A percentile compares a stretch with the other conserved stretches of the same genome.
These are phyloP conservation scores for Glaucomys volans DNA, from an alignment of 2,113 vertebrate genomes.

Conservation along the genomic window DNA sequence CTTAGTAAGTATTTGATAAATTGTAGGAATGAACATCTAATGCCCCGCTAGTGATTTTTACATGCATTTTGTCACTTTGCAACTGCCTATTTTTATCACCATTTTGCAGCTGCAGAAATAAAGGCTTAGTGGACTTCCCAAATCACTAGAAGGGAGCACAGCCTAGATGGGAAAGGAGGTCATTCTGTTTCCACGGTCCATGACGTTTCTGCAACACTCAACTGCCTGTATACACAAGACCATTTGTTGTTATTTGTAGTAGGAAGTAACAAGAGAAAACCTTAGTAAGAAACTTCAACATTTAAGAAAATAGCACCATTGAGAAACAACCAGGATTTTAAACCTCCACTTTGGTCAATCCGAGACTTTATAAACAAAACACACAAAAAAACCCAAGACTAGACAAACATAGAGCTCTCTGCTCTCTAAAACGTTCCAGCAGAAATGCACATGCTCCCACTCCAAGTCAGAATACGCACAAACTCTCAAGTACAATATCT, in stretches of 20 bases:
- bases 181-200: neutral
- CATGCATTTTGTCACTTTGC: neutral
- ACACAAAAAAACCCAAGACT: neutral
- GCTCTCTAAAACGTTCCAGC: neutral
- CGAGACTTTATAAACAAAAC: slow-evolving; percentile 26
- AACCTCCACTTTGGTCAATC: neutral
- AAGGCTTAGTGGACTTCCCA: neutral
- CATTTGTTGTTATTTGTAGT: slow-evolving; percentile 1
- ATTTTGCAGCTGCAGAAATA: slow-evolving; percentile 5
- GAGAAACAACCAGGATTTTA: slow-evolving; percentile 47
- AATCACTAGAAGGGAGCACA: neutral
- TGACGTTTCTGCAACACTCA: neutral
- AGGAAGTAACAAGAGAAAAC: slow-evolving; percentile 31
- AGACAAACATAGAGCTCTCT: neutral
- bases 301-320: slow-evolving; percentile 56
- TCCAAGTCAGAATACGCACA: neutral
- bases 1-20: neutral
- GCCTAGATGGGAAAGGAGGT: neutral
- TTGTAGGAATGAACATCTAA: neutral
- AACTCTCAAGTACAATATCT: neutral
- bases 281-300: slow-evolving; percentile 1
- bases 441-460: neutral
- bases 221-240: neutral
- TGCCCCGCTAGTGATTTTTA: neutral
- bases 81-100: neutral